These are phyloP conservation scores for Halcyon leucocephala DNA, from an alignment of 2,797 vertebrate species.

Conservation along the genomic window DNA sequence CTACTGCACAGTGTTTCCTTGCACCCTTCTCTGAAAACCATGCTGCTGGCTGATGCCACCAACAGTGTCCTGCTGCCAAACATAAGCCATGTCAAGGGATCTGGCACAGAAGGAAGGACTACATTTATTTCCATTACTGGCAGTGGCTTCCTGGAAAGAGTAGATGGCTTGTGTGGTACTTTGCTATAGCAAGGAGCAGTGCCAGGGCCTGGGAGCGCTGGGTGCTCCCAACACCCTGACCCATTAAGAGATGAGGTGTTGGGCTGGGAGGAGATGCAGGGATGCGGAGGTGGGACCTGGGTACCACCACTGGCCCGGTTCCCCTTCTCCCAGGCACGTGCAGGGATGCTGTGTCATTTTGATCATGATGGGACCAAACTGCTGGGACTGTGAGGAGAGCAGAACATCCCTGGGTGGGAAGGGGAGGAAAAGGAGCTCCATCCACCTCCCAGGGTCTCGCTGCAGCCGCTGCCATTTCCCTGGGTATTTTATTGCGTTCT, in stretches of 20 bases:
- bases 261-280: neutral
- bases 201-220: neutral
- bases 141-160: neutral
- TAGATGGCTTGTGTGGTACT: neutral
- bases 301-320: accelerated
- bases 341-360: neutral
- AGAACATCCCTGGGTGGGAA: neutral
- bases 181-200: neutral
- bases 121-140: neutral
- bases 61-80: neutral
- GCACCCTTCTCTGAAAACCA: neutral
- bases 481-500: neutral
- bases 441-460: neutral
- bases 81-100: accelerated
- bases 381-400: neutral
- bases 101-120: neutral
- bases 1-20: neutral
- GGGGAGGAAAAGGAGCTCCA: neutral
- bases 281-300: neutral
- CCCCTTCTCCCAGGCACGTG: accelerated
- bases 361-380: neutral
- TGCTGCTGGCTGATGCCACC: neutral
- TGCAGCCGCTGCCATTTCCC: neutral
- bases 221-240: neutral
- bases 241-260: accelerated